phyloP scores from a whole-genome alignment of 2,888 invertebrate species.

The Lysandra bellargus region DNA sequence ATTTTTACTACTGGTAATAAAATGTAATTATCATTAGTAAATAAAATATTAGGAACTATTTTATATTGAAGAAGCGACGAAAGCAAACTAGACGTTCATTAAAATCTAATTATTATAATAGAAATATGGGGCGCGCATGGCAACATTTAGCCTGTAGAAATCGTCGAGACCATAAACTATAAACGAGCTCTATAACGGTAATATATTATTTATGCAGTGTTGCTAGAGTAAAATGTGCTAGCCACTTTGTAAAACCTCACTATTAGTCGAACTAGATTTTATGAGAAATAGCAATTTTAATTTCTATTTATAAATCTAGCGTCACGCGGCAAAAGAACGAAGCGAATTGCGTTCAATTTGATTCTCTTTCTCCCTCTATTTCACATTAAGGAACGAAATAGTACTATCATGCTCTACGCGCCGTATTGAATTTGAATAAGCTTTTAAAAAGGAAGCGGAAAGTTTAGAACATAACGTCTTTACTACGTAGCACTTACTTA shows the following conservation, averaged over 20 bases:
- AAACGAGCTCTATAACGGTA: constrained; percentile 2
- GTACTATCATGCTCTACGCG: constrained; percentile 12
- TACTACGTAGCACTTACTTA: constrained; percentile 5
- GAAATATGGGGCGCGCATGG: constrained; percentile 40
- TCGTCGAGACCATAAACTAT: not conserved
- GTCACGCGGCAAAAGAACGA: constrained; percentile 2
- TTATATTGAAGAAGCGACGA: constrained; percentile 61
- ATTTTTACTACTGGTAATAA: constrained; percentile 18
- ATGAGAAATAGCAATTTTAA: constrained; percentile 5
- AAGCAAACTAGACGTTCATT: constrained; percentile 52
- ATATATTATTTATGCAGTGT: constrained; percentile 22
- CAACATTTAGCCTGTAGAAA: constrained; percentile 30
- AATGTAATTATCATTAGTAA: constrained; percentile 34
- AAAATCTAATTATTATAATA: constrained; percentile 42
- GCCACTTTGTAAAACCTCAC: constrained; percentile 5
- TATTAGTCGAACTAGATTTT: constrained; percentile 10
- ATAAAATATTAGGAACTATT: constrained; percentile 64
- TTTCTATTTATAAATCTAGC: constrained; percentile 22
- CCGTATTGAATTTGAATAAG: not conserved
- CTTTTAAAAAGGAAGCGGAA: not conserved
- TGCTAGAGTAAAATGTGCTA: constrained; percentile 21
- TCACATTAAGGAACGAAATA: not conserved
- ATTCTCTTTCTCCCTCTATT: not conserved
- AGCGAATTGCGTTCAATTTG: not conserved
- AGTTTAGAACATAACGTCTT: not conserved